phyloP scores from a whole-genome alignment of 2,113 vertebrate genomes.

The Alethe diademata region DNA sequence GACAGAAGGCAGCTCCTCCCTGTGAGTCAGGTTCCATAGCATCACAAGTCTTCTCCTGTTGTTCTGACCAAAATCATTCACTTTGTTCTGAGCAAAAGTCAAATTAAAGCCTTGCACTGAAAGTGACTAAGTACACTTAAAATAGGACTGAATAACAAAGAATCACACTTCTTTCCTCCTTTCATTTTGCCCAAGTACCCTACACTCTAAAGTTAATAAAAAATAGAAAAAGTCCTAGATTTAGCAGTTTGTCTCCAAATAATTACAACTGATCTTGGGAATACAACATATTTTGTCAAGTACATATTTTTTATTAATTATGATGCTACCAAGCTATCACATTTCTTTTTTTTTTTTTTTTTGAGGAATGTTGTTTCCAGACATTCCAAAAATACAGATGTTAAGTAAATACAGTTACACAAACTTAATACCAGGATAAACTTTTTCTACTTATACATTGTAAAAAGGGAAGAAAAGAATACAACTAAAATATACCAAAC shows the following conservation, averaged over 20 bases:
- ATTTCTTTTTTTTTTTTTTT: background rate
- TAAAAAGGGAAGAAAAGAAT: background rate
- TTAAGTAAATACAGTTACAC: accelerated
- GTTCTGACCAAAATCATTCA: background rate
- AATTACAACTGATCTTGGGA: background rate
- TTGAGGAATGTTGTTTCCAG: background rate
- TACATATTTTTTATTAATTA: background rate
- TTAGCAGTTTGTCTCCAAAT: background rate
- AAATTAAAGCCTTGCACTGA: background rate
- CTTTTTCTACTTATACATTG: background rate
- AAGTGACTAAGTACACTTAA: background rate
- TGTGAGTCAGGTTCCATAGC: background rate
- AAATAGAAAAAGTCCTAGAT: background rate
- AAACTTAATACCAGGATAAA: background rate
- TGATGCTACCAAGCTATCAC: background rate
- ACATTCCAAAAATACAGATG: background rate
- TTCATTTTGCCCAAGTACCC: background rate
- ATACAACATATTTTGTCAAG: background rate
- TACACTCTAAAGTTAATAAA: background rate
- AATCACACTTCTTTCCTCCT: background rate
- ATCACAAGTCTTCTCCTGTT: background rate
- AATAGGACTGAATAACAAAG: background rate
- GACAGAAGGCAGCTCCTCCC: background rate
- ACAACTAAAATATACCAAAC: background rate
- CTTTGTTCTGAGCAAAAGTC: background rate